Evolutionary conservation across 2,797 vertebrate species (phyloP), one percentile per base, ranked within the genome.

Genomic region (Lepidocolaptes lacrymiger): DNA sequence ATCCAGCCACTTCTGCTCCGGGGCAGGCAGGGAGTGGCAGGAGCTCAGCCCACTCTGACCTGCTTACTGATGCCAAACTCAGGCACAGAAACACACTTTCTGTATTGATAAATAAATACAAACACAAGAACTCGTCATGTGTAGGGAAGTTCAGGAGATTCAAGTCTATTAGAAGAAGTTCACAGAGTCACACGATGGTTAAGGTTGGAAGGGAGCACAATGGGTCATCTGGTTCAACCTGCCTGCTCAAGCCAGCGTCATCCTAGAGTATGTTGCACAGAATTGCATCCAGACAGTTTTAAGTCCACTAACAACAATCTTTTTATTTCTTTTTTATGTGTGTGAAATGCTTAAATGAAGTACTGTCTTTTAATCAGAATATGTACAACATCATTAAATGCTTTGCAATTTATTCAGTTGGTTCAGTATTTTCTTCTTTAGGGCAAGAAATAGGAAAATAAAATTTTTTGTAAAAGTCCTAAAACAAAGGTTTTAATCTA

Each of bases 41-140:
- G 21, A 14, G 36, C 63, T 44, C 41, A 28, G 24, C 30, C 14
- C 41, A 44, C 44, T n/a, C 46, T 48, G 61, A 67, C 24, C 19
- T 36, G 37, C n/a, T 61, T 66, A 56, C 32, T n/a, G 24, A 26
- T 71, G 16, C 27, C 54, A 72, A 75, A 11, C 12, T 18, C 66
- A 66, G 51, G 41, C 37, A 56, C 18, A 81, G 51, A 74, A 88
- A 28, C 26, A 14, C 4, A 15, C 66, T 48, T 71, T 52, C n/a
- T 46, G 3, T 56, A 14, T 14, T 41, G n/a, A 83, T 17, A 67
- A 75, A 79, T 27, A 69, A 79, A 52, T 24, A 55, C 0, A 0
- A 68, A 46, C 12, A 37, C 27, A 34, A 75, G n/a, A 75, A 28
- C 8, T 62, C n/a, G 19, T 22, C 6, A 34, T 1, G 10, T 3